These are phyloP conservation scores for Mus spicilegus DNA, from an alignment of 2,113 vertebrate genomes.

Conservation along the genomic window DNA sequence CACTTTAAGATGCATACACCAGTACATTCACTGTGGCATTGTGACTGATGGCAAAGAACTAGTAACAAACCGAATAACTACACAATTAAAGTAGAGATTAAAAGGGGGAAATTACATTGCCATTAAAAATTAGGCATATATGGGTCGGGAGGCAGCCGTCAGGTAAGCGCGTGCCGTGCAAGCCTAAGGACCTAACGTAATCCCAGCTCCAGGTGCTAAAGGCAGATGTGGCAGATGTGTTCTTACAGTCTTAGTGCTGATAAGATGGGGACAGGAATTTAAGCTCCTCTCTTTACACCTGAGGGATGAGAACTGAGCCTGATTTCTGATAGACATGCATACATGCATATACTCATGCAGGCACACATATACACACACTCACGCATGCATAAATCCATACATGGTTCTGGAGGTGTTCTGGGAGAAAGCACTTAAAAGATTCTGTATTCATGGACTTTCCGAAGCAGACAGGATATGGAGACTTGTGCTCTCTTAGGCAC, in stretches of 20 bases:
- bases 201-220: not conserved
- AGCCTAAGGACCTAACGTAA: not conserved
- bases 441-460: not conserved
- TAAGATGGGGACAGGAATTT: not conserved
- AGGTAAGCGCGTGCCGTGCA: not conserved
- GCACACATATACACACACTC: not conserved
- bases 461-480: not conserved
- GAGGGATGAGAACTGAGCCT: not conserved
- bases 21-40: not conserved
- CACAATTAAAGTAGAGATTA: not conserved
- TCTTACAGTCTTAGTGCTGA: no score
- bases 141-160: not conserved
- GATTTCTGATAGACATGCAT: not conserved
- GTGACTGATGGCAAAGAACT: not conserved
- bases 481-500: not conserved
- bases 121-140: not conserved
- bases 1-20: not conserved
- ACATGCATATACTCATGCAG: accelerated
- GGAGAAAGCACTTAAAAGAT: constrained; percentile 1
- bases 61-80: constrained; percentile 14
- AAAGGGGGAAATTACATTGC: not conserved
- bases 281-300: not conserved
- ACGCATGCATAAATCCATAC: not conserved
- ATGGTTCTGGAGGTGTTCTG: not conserved
- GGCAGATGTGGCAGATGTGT: not conserved